phyloP scores from a whole-genome alignment of 1,140 invertebrate species.

The Aphaenogaster ashmeadi region DNA sequence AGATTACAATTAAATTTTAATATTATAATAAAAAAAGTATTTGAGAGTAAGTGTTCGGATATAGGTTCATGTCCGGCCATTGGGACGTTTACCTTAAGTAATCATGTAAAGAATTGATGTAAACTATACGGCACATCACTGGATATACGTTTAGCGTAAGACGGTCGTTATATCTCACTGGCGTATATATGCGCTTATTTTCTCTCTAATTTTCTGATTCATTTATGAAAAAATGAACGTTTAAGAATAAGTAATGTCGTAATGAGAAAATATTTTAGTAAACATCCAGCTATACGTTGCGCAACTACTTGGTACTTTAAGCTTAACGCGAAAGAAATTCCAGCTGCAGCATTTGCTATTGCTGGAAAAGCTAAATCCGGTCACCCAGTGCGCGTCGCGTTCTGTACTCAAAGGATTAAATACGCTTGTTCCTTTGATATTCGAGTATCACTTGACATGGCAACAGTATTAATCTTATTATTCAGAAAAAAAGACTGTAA shows the following conservation, averaged over 20 bases:
- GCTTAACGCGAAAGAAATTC: not conserved
- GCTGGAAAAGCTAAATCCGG: not conserved
- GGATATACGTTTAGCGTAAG: no score
- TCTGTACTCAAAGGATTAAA: slow-evolving; percentile 19
- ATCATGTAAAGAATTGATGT: no score
- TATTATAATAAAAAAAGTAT: no score
- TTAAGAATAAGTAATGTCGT: not conserved
- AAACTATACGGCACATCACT: no score
- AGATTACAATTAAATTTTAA: no score
- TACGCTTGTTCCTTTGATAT: slow-evolving; percentile 52
- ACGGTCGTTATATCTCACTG: no score
- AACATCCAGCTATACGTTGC: not conserved
- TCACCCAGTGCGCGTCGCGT: not conserved
- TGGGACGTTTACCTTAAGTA: no score
- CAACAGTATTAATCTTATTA: not conserved
- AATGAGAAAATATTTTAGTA: not conserved
- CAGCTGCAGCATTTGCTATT: not conserved
- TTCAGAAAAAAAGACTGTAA: not conserved
- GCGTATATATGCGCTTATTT: not conserved
- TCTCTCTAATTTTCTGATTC: not conserved
- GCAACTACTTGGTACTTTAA: not conserved
- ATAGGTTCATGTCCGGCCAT: no score
- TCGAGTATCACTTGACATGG: not conserved
- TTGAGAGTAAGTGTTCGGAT: no score
- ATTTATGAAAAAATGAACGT: not conserved